Conservation (phyloP, 2,797 vertebrate genomes). For the Pseudochaenichthys georgianus region DNA sequence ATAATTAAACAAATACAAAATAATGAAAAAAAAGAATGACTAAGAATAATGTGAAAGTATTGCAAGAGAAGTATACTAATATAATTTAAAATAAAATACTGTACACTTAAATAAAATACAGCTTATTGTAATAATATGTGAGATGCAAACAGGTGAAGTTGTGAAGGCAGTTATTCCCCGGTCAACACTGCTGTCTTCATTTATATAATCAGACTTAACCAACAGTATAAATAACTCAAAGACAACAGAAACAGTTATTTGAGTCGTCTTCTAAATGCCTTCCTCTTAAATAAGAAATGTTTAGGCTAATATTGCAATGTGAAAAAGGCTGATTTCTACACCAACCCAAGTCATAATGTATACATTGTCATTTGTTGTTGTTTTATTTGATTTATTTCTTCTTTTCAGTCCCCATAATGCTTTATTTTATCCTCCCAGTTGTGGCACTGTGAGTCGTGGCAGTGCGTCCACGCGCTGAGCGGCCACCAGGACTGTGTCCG, state of each 20-base stretch:
- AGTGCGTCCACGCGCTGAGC: slow-evolving; percentile 81
- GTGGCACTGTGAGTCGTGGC: slow-evolving; percentile 88
- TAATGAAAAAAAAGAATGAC: too few relatives aligned
- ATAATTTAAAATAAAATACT: too few relatives aligned
- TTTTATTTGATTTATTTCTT: background rate
- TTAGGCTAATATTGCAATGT: background rate
- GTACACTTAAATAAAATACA: too few relatives aligned
- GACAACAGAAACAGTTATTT: background rate
- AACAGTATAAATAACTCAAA: background rate
- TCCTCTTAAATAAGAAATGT: background rate
- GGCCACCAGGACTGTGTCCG: slow-evolving; percentile 93
- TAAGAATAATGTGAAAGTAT: too few relatives aligned
- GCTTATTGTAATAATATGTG: too few relatives aligned
- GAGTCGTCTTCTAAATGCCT: background rate
- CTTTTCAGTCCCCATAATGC: background rate
- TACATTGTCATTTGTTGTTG: background rate
- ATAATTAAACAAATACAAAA: too few relatives aligned
- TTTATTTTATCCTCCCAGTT: slow-evolving; percentile 79
- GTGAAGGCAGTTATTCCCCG: too few relatives aligned
- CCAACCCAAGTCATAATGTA: background rate
- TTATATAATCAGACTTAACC: slow-evolving; percentile 8
- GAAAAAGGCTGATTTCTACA: background rate
- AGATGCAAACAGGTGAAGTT: too few relatives aligned
- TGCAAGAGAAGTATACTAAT: too few relatives aligned
- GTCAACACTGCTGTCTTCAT: background rate